Conservation (phyloP, 2,888 invertebrate species). For the Elysia crispata region DNA sequence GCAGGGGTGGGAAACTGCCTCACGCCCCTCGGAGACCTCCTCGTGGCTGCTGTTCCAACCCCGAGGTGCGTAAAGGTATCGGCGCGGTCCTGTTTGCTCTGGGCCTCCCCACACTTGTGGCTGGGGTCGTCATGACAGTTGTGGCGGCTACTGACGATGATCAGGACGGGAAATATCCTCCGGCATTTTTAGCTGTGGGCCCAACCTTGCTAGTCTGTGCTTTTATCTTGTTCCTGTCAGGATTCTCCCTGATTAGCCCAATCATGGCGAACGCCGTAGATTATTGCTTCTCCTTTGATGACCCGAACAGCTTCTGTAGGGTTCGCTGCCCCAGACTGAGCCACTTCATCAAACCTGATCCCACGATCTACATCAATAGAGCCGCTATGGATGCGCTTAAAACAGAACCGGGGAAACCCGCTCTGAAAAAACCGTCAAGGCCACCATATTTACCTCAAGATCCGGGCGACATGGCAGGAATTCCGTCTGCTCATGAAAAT, state of each 20-base stretch:
- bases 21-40: neutral
- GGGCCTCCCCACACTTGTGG: conserved; percentile 40
- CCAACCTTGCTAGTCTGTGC: conserved; percentile 39
- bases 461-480: neutral
- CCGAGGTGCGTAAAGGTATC: conserved; percentile 34
- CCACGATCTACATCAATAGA: conserved; percentile 9
- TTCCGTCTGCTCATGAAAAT: no score
- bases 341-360: conserved; percentile 38
- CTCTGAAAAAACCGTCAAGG: conserved; percentile 26
- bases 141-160: conserved; percentile 37
- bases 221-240: conserved; percentile 27
- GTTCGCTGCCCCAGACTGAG: conserved; percentile 29
- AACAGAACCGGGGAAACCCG: conserved; percentile 39
- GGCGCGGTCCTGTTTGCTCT: conserved; percentile 39
- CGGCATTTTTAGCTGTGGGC: conserved; percentile 24
- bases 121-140: conserved; percentile 44
- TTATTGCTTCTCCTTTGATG: conserved; percentile 33
- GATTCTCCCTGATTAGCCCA: conserved; percentile 28
- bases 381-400: conserved; percentile 39
- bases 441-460: conserved; percentile 17
- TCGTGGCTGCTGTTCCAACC: conserved; percentile 22
- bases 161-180: conserved; percentile 32
- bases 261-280: neutral
- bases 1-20: neutral
- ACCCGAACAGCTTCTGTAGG: conserved; percentile 40